Percentiles rank a stretch among this genome's conserved stretches.
phyloP scores from a whole-genome alignment of 2,797 vertebrate genomes.

The Sebastes matsubarae region DNA sequence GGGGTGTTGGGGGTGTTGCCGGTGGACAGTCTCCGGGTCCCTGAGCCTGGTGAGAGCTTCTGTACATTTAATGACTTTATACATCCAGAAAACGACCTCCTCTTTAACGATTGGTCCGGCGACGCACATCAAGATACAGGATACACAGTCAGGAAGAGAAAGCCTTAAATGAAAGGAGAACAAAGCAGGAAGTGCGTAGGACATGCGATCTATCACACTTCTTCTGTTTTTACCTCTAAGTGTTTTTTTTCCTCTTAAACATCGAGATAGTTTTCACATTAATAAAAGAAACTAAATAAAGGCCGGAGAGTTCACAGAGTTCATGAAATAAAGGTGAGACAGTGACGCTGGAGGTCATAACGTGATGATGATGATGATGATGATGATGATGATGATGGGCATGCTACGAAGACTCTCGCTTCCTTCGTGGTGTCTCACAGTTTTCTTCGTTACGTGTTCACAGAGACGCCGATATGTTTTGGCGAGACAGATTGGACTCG shows the following conservation, averaged over 20 bases:
- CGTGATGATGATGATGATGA: neutral
- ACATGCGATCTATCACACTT: slow-evolving; percentile 62
- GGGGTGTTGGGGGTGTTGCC: too few species aligned
- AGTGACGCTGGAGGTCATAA: too few species aligned
- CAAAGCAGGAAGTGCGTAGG: slow-evolving; percentile 24
- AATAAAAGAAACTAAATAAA: slow-evolving; percentile 6
- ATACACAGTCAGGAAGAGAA: slow-evolving; percentile 36
- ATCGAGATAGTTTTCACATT: slow-evolving; percentile 67
- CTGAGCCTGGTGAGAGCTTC: slow-evolving; percentile 42
- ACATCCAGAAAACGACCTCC: neutral
- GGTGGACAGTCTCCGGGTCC: too few species aligned
- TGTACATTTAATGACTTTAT: slow-evolving; percentile 26
- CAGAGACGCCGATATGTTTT: slow-evolving; percentile 19
- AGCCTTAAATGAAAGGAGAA: slow-evolving; percentile 38
- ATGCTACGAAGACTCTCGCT: neutral
- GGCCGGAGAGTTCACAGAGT: slow-evolving; percentile 2
- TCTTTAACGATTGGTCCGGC: slow-evolving; percentile 70
- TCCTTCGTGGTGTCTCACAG: slow-evolving; percentile 18
- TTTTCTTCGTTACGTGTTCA: neutral
- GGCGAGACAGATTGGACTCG: neutral
- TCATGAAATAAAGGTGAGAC: neutral
- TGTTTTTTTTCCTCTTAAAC: slow-evolving; percentile 30
- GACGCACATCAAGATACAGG: slow-evolving; percentile 44
- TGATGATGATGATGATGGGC: neutral
- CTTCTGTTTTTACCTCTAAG: slow-evolving; percentile 11